phyloP scores from a whole-genome alignment of 2,888 invertebrate species.

The Myopa testacea region DNA sequence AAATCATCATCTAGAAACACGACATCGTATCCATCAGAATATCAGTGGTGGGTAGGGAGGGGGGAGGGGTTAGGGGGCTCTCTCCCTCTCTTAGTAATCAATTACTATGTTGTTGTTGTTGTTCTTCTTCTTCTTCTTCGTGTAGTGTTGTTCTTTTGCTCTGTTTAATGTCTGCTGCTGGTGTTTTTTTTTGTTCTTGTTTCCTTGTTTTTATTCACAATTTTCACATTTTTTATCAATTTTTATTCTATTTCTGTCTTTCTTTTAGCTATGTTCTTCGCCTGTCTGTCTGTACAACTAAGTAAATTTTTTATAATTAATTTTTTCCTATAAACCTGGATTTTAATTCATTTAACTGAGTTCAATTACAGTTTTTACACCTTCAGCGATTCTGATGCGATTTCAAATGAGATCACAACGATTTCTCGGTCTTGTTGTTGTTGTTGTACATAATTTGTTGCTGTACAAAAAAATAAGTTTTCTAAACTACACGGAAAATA shows the following conservation, averaged over 20 bases:
- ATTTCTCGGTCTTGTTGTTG: not conserved
- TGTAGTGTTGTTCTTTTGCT: no score
- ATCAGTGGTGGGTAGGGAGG: no score
- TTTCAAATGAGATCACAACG: not conserved
- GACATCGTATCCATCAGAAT: no score
- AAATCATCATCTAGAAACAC: not conserved
- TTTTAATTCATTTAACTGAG: slow-evolving; percentile 18
- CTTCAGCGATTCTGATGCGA: not conserved
- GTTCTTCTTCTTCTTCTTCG: not conserved
- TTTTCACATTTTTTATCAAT: not conserved
- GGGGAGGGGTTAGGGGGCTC: no score
- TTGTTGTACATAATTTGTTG: not conserved
- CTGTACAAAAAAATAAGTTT: no score
- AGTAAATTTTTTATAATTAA: not conserved
- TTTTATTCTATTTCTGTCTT: no score
- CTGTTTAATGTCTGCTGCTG: no score
- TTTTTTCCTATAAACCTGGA: not conserved
- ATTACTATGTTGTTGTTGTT: not conserved
- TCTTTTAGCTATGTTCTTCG: no score
- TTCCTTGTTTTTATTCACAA: not conserved
- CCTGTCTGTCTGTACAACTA: not conserved
- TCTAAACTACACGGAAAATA: no score
- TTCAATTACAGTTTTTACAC: slow-evolving; percentile 9
- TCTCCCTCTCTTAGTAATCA: not conserved
- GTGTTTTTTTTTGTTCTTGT: no score